Evolutionary conservation across 2,797 vertebrate genomes (phyloP), one percentile per base, ranked within the genome.

Genomic region (Rhabdophis nuchalis): DNA sequence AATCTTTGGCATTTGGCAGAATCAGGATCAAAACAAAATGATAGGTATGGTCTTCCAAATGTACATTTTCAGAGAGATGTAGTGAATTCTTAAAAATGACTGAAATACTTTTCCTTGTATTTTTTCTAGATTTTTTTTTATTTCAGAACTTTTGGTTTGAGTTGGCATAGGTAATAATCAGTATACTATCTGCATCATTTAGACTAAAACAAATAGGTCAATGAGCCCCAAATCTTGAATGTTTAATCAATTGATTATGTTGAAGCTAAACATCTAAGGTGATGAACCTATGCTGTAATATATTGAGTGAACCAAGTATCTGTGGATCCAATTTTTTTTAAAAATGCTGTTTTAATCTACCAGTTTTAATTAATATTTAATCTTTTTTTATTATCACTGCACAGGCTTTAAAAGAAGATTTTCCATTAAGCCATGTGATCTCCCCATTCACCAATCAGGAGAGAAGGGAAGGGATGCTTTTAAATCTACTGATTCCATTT

Each of bases 361-460:
- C 91, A 91, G 90, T 95, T 93, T 95, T 32, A 95, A 95, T 94
- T 0, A 0, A 77, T 77, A 41, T 95, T 96, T 96, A 97, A 97
- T 95, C 95, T 96, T 86, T 87, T 87, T 95, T 97, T 97, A 96
- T 97, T 96, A 92, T 97, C 96, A 96, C 96, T 97, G 96, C 94
- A 92, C 95, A 99, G 99, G 99, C 99, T 95, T 98, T 99, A 97
- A 99, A 99, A 97, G 99, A 99, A 90, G 99, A 99, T 98, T 99
- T 99, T 56, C 99, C 99, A 29, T 98, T 99, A 97, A 99, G 99
- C 97, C 99, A 99, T 94, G 99, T 99, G 98, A 99, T 99, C 97
- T 99, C 99, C 92, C 99, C 99, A 89, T 99, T 99, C 98, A 99
- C 99, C 97, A 99, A 99, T 98, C 99, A 99, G 97, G 99, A 99